These are phyloP conservation scores for Chelonus insularis DNA, from an alignment of 1,140 invertebrate species.

Conservation along the genomic window DNA sequence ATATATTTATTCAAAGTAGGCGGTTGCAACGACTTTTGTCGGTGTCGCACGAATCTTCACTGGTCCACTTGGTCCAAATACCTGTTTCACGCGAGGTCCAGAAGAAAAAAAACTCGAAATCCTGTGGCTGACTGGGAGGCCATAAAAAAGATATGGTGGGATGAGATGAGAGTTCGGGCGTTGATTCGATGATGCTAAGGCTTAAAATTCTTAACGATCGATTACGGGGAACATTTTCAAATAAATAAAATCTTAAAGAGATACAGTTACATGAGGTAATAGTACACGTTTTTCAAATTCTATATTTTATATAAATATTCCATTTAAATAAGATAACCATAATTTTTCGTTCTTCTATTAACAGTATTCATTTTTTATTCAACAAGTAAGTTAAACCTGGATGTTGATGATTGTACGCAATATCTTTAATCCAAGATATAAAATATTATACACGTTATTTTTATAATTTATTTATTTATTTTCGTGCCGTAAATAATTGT, in stretches of 20 bases:
- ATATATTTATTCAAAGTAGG: too few species aligned
- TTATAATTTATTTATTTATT: too few species aligned
- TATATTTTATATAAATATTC: too few species aligned
- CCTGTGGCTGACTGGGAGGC: slow-evolving; percentile 25
- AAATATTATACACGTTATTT: too few species aligned
- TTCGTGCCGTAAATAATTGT: too few species aligned
- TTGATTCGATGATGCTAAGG: slow-evolving; percentile 15
- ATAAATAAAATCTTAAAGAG: background rate
- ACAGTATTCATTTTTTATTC: too few species aligned
- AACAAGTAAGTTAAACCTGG: too few species aligned
- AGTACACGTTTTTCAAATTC: background rate
- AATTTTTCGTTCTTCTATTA: too few species aligned
- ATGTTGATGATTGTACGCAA: too few species aligned
- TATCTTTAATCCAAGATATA: too few species aligned
- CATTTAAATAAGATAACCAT: too few species aligned
- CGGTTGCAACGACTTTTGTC: slow-evolving; percentile 1
- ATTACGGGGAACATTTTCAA: background rate
- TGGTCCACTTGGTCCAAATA: slow-evolving; percentile 11
- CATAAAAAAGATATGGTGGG: slow-evolving; percentile 18
- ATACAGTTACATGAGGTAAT: background rate
- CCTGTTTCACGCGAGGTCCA: slow-evolving; percentile 28
- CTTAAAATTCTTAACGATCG: slow-evolving; percentile 17
- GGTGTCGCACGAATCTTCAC: slow-evolving; percentile 5
- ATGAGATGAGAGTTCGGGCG: slow-evolving; percentile 15
- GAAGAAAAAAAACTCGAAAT: slow-evolving; percentile 12